Base-by-base conservation (phyloP, 2,888 invertebrate genomes). In the Amphipoea lucens region DNA sequence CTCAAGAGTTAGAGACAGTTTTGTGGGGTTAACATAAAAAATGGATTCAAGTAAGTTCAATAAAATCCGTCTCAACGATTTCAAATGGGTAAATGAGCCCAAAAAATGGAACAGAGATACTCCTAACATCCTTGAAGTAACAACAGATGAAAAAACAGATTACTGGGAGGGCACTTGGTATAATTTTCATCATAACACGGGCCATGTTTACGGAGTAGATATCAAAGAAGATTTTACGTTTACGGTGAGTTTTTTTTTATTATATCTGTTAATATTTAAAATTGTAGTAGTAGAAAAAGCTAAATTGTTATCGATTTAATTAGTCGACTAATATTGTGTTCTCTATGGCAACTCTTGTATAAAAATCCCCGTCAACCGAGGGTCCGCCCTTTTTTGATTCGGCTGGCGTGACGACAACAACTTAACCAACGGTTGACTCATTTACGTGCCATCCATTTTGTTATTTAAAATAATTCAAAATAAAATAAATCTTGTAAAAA, bases 91-190 rank as follows among this genome's bases (percentile, higher is more conserved):
- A 29, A 96, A 96, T 85, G 92, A 94, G 80, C 96, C 96, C 42
- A 86, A 87, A 9, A 80, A 85, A 29, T 96, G 95, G 95, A 88
- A 81, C 40, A 71, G 71, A 6, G 82, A 89, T 51, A 86, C 75
- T 6, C 82, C 88, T 36, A 88, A 92, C 36, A 79, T 67, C 48
- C 85, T 96, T 6, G 86, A 90, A 79, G 90, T 95, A 14, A 92
- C 85, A 11, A 96, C 95, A 3, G 92, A 95, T n/a, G 90, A 93
- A n/a, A 91, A 91, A 70, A 93, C 94, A 0, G 96, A 96, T 84
- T 96, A 95, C 84, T 96, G 96, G 96, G 94, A 95, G 89, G 92
- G 91, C 67, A 96, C 96, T 29, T 94, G 90, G 90, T 95, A 96
- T 79, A 90, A 93, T 74, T 96, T 95, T 79, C 78, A 90, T 72